Evolutionary conservation across 2,888 invertebrate species (phyloP).

Genomic region (Lysandra coridon): DNA sequence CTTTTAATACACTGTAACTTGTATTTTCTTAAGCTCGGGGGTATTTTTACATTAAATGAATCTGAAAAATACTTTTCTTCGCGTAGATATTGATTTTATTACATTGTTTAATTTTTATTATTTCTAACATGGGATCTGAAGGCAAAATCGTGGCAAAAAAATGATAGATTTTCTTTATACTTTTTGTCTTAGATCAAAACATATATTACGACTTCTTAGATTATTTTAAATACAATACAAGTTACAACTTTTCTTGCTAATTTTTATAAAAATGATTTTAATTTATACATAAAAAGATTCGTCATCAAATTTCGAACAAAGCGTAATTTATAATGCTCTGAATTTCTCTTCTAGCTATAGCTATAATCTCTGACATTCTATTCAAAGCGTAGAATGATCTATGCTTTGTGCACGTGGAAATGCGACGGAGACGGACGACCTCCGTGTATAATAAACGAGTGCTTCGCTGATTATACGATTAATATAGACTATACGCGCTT

Average conservation of each 20-base stretch:
- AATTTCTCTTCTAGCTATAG: neutral
- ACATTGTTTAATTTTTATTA: too few species aligned
- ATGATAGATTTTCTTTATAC: too few species aligned
- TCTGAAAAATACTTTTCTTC: neutral
- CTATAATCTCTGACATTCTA: conserved; percentile 4
- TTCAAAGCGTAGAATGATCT: conserved; percentile 17
- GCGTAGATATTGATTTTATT: neutral
- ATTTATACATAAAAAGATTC: neutral
- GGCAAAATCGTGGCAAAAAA: too few species aligned
- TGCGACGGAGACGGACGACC: neutral
- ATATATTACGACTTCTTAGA: too few species aligned
- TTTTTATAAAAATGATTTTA: too few species aligned
- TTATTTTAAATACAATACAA: too few species aligned
- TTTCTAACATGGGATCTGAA: too few species aligned
- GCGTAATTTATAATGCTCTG: neutral
- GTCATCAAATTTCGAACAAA: neutral
- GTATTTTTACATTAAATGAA: neutral
- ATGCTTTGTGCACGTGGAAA: neutral
- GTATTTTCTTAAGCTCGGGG: neutral
- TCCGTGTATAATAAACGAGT: neutral
- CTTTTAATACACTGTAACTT: neutral
- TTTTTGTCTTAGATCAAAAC: too few species aligned
- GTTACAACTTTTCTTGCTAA: too few species aligned
- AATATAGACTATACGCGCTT: neutral
- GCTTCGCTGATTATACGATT: neutral